A percentile compares a stretch with the other conserved stretches of the same genome.
Conservation (phyloP, 2,113 vertebrate genomes). For the Aplodontia rufa region DNA sequence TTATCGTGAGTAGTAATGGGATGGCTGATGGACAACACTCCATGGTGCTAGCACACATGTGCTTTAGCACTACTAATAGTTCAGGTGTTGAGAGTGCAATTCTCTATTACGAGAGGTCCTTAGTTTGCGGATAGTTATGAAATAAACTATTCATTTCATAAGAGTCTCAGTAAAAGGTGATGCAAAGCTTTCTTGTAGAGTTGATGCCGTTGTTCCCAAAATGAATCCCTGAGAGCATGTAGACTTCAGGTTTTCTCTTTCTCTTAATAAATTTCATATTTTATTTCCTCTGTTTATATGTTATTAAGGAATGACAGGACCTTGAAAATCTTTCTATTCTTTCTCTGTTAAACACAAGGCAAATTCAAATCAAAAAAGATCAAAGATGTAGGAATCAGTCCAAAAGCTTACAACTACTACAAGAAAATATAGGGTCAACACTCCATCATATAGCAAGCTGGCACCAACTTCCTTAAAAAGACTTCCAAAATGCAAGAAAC, state of each 20-base stretch:
- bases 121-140: background rate
- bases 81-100: background rate
- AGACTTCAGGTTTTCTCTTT: background rate
- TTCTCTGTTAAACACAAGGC: background rate
- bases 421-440: no score
- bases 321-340: background rate
- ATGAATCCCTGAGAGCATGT: background rate
- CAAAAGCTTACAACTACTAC: no score
- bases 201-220: background rate
- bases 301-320: background rate
- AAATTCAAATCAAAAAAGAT: no score
- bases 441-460: no score
- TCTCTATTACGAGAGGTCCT: background rate
- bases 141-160: constrained; percentile 19
- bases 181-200: background rate
- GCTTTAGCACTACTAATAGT: constrained; percentile 19
- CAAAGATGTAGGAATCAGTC: no score
- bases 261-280: constrained; percentile 3
- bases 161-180: background rate
- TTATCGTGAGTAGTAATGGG: background rate
- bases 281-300: background rate
- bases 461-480: no score
- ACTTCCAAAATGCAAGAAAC: no score
- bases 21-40: background rate
- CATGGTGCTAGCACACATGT: background rate